Conservation (phyloP, 2,888 invertebrate genomes). For the Ephialtes manifestator region DNA sequence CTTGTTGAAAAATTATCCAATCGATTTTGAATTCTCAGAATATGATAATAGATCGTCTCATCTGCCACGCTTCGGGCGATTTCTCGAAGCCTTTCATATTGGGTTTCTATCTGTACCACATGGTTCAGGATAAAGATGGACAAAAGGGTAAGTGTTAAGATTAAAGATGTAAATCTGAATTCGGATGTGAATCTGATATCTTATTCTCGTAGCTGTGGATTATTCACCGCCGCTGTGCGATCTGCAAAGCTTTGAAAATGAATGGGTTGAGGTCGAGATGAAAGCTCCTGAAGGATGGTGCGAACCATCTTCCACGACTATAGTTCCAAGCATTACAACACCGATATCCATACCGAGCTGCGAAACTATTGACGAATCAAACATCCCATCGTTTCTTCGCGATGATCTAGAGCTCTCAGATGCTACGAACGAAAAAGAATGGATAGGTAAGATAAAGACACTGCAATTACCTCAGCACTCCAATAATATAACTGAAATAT, state of each 20-base stretch:
- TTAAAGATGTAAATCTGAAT: conserved; percentile 4
- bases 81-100: conserved; percentile 92
- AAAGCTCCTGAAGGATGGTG: conserved; percentile 88
- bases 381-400: conserved; percentile 82
- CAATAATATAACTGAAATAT: not conserved
- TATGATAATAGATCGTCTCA: conserved; percentile 92
- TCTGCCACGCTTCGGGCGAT: conserved; percentile 97
- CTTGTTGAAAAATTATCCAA: not conserved
- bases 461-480: not conserved
- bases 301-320: conserved; percentile 73
- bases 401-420: conserved; percentile 80
- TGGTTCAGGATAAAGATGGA: conserved; percentile 90
- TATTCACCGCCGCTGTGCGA: conserved; percentile 91
- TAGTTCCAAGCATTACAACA: conserved; percentile 84
- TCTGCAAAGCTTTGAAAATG: conserved; percentile 94
- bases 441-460: conserved; percentile 69
- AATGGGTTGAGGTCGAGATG: conserved; percentile 96
- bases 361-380: conserved; percentile 81
- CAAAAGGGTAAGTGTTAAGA: conserved; percentile 77
- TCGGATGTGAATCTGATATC: not conserved
- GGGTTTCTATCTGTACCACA: conserved; percentile 97
- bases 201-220: conserved; percentile 78
- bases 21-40: conserved; percentile 85
- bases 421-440: conserved; percentile 78
- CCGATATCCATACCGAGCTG: conserved; percentile 83